Conservation (phyloP, 2,797 vertebrate species). For the Podarcis siculus region DNA sequence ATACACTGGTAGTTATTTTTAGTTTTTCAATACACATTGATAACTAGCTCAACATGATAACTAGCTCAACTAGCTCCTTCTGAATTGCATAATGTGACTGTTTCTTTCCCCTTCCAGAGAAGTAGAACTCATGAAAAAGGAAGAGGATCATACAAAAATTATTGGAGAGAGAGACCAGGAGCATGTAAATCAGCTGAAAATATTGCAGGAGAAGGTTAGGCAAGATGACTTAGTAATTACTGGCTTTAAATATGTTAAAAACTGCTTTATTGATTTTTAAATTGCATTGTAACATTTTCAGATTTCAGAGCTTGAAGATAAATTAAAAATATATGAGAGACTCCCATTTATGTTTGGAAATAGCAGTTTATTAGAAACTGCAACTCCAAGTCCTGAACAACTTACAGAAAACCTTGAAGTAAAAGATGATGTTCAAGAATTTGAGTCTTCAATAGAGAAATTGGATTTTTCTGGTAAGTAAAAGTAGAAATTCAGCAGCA, state of each 20-base stretch:
- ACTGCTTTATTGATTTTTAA: constrained; percentile 24
- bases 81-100: constrained; percentile 35
- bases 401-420: constrained; percentile 36
- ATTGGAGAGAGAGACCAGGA: constrained; percentile 87
- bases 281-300: constrained; percentile 57
- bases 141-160: constrained; percentile 84
- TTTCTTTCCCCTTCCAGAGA: constrained; percentile 80
- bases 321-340: constrained; percentile 66
- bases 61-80: not conserved
- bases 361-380: constrained; percentile 59
- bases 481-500: not conserved
- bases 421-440: constrained; percentile 61
- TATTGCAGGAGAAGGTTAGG: constrained; percentile 84
- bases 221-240: constrained; percentile 33
- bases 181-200: constrained; percentile 84
- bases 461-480: constrained; percentile 74
- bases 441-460: constrained; percentile 64
- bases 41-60: not conserved
- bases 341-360: constrained; percentile 53
- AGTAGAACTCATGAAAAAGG: constrained; percentile 89
- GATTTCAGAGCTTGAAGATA: constrained; percentile 83
- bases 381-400: constrained; percentile 38
- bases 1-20: not conserved
- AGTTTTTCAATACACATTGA: not conserved
- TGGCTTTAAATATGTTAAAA: not conserved